A percentile compares a stretch with the other conserved stretches of the same genome.
Conservation (phyloP, 2,797 vertebrate species). For the Ceyx erithaca region DNA sequence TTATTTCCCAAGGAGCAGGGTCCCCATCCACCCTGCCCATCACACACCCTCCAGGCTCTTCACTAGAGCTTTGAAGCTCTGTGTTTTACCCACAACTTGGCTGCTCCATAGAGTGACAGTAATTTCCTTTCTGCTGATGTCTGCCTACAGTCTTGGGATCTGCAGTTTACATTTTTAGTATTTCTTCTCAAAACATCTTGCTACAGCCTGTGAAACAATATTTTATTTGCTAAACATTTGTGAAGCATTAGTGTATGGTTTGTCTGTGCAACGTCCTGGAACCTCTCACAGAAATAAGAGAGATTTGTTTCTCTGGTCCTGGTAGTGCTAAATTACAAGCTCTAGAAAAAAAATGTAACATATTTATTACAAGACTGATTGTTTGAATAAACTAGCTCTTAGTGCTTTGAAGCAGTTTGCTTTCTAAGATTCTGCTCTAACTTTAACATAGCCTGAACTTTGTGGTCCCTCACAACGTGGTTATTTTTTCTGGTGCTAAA, state of each 20-base stretch:
- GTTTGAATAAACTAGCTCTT: conserved; percentile 9
- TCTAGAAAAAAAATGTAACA: not conserved
- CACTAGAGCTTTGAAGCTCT: not conserved
- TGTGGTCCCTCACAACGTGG: not conserved
- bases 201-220: not conserved
- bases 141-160: not conserved
- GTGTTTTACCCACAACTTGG: not conserved
- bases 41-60: not conserved
- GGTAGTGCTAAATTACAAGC: not conserved
- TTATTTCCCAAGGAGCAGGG: not conserved
- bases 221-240: not conserved
- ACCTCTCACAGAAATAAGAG: not conserved
- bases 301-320: not conserved
- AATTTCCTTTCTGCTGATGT: not conserved
- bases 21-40: not conserved
- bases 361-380: not conserved
- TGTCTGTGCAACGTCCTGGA: not conserved
- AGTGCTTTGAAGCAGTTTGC: not conserved
- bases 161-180: not conserved
- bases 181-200: not conserved
- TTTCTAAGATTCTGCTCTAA: conserved; percentile 14
- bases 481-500: not conserved
- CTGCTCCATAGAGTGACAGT: too few species aligned
- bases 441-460: not conserved
- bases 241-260: not conserved